Conservation (phyloP, 2,113 vertebrate genomes). For the Pogonocichla stellata region DNA sequence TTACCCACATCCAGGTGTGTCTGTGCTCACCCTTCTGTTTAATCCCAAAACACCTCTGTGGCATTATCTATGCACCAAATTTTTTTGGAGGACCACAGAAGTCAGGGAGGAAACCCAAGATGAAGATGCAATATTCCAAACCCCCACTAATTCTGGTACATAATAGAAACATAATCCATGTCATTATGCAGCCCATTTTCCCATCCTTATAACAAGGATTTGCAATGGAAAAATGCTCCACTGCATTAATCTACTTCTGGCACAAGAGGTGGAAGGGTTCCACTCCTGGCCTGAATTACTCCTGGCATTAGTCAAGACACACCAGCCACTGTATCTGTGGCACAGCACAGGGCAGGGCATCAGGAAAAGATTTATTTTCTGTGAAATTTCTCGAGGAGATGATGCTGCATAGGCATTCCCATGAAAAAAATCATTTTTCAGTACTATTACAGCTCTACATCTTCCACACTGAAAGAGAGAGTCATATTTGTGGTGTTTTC, state of each 20-base stretch:
- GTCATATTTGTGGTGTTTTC: neutral
- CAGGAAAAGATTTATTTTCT: neutral
- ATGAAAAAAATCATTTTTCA: conserved; percentile 1
- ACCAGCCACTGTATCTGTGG: neutral
- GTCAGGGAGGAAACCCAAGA: neutral
- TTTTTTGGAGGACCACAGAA: neutral
- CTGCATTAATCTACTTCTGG: neutral
- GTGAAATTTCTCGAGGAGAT: neutral
- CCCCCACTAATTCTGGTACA: neutral
- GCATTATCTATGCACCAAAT: neutral
- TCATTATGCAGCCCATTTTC: neutral
- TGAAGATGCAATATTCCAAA: neutral
- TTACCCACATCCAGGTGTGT: rapidly evolving
- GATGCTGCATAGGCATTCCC: neutral
- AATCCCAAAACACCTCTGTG: neutral
- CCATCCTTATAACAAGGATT: neutral
- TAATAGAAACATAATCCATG: neutral
- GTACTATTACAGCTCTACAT: neutral
- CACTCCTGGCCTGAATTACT: neutral
- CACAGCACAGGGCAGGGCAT: neutral
- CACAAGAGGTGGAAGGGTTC: neutral
- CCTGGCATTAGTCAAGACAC: neutral
- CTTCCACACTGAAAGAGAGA: neutral
- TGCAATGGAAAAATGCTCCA: neutral
- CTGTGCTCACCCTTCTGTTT: neutral